These are phyloP conservation scores for Hippasteria phrygiana DNA, from an alignment of 53 echinoderm and acorn worm species.

Conservation along the genomic window DNA sequence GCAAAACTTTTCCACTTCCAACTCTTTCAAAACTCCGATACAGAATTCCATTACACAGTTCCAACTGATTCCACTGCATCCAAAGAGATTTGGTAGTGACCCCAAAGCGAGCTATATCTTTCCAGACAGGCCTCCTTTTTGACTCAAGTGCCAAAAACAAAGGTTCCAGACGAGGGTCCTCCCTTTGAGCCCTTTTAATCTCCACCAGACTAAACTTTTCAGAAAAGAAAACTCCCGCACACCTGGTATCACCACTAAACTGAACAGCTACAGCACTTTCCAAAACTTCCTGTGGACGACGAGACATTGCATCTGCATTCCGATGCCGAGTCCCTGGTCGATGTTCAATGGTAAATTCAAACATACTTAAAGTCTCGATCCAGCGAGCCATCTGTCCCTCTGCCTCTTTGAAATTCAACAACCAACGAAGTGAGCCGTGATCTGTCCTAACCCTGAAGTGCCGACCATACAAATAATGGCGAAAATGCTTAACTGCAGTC, in stretches of 20 bases:
- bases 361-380: neutral
- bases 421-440: neutral
- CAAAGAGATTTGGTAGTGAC: conserved; percentile 16
- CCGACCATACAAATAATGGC: neutral
- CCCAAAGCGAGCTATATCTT: neutral
- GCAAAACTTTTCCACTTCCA: neutral
- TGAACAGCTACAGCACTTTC: too few relatives aligned
- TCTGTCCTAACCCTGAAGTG: too few relatives aligned
- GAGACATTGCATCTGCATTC: conserved; percentile 30
- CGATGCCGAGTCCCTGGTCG: conserved; percentile 2
- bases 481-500: neutral
- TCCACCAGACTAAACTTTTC: neutral
- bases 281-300: neutral
- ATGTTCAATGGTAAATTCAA: conserved; percentile 22
- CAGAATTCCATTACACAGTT: conserved; percentile 13
- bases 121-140: neutral
- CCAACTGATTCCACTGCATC: too few relatives aligned
- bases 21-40: neutral
- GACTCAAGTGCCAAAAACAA: neutral
- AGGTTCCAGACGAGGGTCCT: neutral
- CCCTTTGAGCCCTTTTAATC: conserved; percentile 1
- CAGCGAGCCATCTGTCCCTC: neutral
- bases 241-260: neutral
- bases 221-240: neutral
- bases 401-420: neutral